phyloP scores from a whole-genome alignment of 2,888 invertebrate species.

The Drosophila birchii region DNA sequence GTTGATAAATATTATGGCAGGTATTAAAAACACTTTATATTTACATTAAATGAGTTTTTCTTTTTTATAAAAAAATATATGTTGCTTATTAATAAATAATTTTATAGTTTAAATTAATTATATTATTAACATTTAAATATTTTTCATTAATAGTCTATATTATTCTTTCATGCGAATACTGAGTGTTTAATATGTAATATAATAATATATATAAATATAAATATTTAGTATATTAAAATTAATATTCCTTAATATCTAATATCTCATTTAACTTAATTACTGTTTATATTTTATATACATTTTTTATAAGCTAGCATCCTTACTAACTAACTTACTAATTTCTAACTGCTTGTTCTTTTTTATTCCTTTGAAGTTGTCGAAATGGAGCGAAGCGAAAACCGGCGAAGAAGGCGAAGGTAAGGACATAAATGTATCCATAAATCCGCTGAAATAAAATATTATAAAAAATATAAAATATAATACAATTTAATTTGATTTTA shows the following conservation, averaged over 20 bases:
- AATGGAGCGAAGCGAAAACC: slow-evolving; percentile 87
- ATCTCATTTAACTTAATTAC: not conserved
- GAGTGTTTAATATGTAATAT: no score
- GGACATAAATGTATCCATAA: slow-evolving; percentile 36
- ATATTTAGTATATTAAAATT: no score
- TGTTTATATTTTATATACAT: not conserved
- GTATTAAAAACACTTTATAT: no score
- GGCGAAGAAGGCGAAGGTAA: slow-evolving; percentile 81
- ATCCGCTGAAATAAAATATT: not conserved
- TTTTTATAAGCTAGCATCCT: not conserved
- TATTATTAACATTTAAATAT: no score
- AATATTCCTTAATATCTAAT: not conserved
- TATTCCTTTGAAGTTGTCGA: slow-evolving; percentile 88
- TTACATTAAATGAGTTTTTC: no score
- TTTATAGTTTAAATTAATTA: not conserved
- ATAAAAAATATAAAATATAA: not conserved
- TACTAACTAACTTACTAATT: slow-evolving; percentile 22
- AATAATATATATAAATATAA: no score
- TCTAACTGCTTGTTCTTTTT: slow-evolving; percentile 30
- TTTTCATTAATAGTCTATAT: no score
- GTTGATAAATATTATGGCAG: not conserved
- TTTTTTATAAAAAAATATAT: not conserved
- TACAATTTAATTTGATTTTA: not conserved
- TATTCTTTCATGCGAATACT: not conserved
- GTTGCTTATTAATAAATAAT: not conserved